A percentile compares a stretch with the other conserved stretches of the same genome.
These are phyloP conservation scores for Latheticus oryzae DNA, from an alignment of 2,888 invertebrate species.

Conservation along the genomic window DNA sequence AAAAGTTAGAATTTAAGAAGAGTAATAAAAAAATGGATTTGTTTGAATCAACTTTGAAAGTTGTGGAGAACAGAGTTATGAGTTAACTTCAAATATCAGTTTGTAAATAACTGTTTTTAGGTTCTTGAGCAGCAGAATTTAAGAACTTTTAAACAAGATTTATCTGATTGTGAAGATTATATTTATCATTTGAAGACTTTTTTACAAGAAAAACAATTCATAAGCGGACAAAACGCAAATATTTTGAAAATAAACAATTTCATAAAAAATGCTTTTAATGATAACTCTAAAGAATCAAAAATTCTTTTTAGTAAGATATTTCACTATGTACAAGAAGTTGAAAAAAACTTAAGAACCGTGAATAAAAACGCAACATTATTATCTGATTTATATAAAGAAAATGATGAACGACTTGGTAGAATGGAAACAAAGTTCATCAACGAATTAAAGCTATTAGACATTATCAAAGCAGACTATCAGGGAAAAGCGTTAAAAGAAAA, in stretches of 20 bases:
- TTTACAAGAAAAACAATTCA: neutral
- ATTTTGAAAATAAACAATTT: constrained; percentile 23
- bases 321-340: constrained; percentile 3
- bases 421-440: neutral
- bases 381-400: constrained; percentile 13
- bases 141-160: neutral
- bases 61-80: constrained; percentile 20
- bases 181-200: constrained; percentile 9
- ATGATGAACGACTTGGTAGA: neutral
- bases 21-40: constrained; percentile 54
- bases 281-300: constrained; percentile 6
- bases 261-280: constrained; percentile 20
- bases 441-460: neutral
- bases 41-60: constrained; percentile 6
- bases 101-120: constrained; percentile 1
- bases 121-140: neutral
- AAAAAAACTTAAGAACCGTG: constrained; percentile 5
- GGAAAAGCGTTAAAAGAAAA: neutral
- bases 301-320: constrained; percentile 1
- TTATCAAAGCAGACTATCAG: neutral
- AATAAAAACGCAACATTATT: neutral
- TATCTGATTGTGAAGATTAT: constrained; percentile 16
- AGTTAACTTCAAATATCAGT: neutral
- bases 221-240: neutral
- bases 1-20: no score